phyloP scores from a whole-genome alignment of 1,140 invertebrate species.

The Sesamia nonagrioides region DNA sequence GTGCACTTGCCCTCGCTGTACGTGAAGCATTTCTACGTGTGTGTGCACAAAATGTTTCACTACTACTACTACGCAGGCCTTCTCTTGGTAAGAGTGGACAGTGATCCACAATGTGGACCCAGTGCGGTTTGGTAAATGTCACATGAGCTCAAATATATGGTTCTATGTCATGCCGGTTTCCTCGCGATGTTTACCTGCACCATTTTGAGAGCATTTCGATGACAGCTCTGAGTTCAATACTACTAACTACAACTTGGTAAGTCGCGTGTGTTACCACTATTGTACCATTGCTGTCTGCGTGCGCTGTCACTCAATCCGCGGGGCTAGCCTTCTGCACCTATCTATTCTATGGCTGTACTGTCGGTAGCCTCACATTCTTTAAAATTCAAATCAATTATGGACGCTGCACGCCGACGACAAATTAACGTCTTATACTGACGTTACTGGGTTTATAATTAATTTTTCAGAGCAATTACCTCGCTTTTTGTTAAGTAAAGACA shows the following conservation, averaged over 20 bases:
- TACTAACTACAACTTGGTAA: no score
- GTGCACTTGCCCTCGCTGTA: no score
- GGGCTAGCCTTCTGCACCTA: neutral
- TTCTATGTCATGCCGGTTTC: no score
- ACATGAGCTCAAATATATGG: conserved; percentile 11
- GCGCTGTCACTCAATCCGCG: neutral
- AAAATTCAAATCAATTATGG: conserved; percentile 43
- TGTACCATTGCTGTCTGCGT: no score
- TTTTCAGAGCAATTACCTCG: neutral
- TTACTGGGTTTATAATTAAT: neutral
- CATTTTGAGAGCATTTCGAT: no score
- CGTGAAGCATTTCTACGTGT: no score
- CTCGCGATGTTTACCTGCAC: no score
- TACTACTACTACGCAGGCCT: no score
- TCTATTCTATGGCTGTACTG: neutral
- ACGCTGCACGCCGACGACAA: conserved; percentile 36
- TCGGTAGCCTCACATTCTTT: conserved; percentile 20
- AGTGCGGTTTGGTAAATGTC: no score
- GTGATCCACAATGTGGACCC: no score
- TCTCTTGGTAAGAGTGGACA: conserved; percentile 15
- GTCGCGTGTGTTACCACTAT: no score
- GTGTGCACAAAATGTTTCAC: neutral
- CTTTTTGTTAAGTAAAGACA: conserved; percentile 2
- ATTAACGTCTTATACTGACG: neutral
- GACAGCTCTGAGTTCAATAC: no score